These are phyloP conservation scores for Scrobipalpa costella DNA, from an alignment of 2,888 invertebrate species.

Conservation along the genomic window DNA sequence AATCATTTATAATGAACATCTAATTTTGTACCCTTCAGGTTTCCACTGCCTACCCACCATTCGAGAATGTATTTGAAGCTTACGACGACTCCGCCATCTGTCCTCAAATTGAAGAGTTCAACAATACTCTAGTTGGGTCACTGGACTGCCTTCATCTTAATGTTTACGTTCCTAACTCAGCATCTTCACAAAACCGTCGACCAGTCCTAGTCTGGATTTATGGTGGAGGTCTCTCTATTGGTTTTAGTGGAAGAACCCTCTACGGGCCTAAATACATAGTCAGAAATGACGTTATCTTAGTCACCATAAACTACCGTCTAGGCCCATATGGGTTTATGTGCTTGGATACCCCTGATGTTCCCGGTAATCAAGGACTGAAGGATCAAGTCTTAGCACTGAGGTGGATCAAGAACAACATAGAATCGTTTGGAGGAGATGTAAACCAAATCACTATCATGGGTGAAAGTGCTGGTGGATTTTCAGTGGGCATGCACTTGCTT, in stretches of 20 bases:
- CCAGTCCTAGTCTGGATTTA: slow-evolving; percentile 58
- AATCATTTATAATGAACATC: too few species aligned
- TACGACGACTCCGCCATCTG: slow-evolving; percentile 50
- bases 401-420: slow-evolving; percentile 58
- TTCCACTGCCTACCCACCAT: slow-evolving; percentile 42
- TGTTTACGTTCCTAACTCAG: slow-evolving; percentile 50
- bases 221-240: slow-evolving; percentile 50
- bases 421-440: slow-evolving; percentile 56
- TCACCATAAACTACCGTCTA: slow-evolving; percentile 53
- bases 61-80: slow-evolving; percentile 52
- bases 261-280: slow-evolving; percentile 52
- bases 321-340: slow-evolving; percentile 65
- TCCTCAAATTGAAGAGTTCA: slow-evolving; percentile 50
- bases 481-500: slow-evolving; percentile 54
- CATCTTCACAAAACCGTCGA: slow-evolving; percentile 41
- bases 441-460: slow-evolving; percentile 55
- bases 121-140: slow-evolving; percentile 39
- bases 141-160: slow-evolving; percentile 54
- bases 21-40: slow-evolving; percentile 38
- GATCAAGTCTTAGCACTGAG: slow-evolving; percentile 55
- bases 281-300: slow-evolving; percentile 53
- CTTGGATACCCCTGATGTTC: slow-evolving; percentile 48
- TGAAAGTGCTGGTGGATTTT: slow-evolving; percentile 52
- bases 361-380: slow-evolving; percentile 62
- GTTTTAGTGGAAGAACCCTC: slow-evolving; percentile 39